A percentile compares a stretch with the other conserved stretches of the same genome.
These are phyloP conservation scores for Drosophila hamatofila DNA, from an alignment of 2,888 invertebrate genomes.

Conservation along the genomic window DNA sequence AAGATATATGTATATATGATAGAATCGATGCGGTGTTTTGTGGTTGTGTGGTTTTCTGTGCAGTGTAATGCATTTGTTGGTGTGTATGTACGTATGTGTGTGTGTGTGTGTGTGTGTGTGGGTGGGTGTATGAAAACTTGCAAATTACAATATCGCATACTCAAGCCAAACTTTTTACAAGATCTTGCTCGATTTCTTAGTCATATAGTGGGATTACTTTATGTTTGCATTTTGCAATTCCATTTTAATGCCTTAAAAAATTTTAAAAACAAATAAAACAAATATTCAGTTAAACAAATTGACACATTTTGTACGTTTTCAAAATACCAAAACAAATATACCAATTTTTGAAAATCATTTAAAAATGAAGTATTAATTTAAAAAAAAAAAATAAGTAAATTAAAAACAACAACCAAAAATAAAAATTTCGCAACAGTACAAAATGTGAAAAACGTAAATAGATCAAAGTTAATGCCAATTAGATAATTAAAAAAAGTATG, in stretches of 20 bases:
- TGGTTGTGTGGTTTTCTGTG: constrained; percentile 30
- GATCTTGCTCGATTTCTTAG: constrained; percentile 38
- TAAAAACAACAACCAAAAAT: constrained; percentile 63
- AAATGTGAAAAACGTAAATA: constrained; percentile 62
- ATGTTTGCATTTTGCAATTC: constrained; percentile 36
- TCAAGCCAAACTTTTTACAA: constrained; percentile 65
- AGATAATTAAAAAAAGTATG: constrained; percentile 24
- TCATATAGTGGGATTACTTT: constrained; percentile 23
- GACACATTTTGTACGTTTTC: constrained; percentile 66
- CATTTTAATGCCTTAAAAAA: constrained; percentile 43
- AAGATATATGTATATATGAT: constrained; percentile 13
- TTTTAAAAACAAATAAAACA: constrained; percentile 16
- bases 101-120: constrained; percentile 30
- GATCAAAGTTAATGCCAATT: constrained; percentile 63
- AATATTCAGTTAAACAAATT: constrained; percentile 30
- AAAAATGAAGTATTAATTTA: not conserved
- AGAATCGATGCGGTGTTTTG: constrained; percentile 21
- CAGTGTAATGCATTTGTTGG: constrained; percentile 25
- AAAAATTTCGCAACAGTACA: constrained; percentile 62
- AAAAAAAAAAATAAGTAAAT: constrained; percentile 12
- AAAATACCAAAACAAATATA: constrained; percentile 10
- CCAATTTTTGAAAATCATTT: constrained; percentile 32
- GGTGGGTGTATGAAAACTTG: constrained; percentile 58
- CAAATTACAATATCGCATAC: constrained; percentile 72
- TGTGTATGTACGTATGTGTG: constrained; percentile 24